phyloP scores from a whole-genome alignment of 2,113 vertebrate species.

The Gadus chalcogrammus region DNA sequence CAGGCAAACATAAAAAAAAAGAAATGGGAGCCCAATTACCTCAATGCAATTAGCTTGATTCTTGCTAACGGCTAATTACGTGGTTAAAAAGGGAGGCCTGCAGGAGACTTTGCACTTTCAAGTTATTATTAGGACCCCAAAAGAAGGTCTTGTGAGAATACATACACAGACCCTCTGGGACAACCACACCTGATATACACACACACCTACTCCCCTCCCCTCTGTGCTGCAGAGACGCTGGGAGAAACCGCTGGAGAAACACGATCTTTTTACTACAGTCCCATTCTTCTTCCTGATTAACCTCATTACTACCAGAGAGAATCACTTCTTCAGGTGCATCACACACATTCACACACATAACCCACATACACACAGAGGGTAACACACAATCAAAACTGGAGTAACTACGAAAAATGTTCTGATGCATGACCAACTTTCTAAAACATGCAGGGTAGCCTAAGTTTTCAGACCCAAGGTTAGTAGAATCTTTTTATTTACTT shows the following conservation, averaged over 20 bases:
- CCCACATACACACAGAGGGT: too few relatives aligned
- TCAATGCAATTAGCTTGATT: constrained; percentile 75
- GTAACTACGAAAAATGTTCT: too few relatives aligned
- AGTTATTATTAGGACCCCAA: constrained; percentile 81
- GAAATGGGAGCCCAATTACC: constrained; percentile 74
- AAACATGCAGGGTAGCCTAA: too few relatives aligned
- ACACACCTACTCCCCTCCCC: constrained; percentile 67
- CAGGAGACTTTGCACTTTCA: constrained; percentile 75
- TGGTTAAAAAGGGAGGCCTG: constrained; percentile 54
- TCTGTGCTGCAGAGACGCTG: constrained; percentile 53
- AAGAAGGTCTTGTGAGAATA: constrained; percentile 66
- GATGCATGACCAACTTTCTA: too few relatives aligned
- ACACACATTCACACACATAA: constrained; percentile 16
- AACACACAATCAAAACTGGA: too few relatives aligned
- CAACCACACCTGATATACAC: constrained; percentile 71
- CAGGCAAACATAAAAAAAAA: constrained; percentile 57
- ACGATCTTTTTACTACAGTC: constrained; percentile 54
- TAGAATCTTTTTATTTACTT: too few relatives aligned
- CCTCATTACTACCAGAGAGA: constrained; percentile 47
- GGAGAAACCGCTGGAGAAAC: constrained; percentile 47
- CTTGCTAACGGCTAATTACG: constrained; percentile 78
- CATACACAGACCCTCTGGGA: constrained; percentile 59
- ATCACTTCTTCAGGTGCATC: constrained; percentile 33
- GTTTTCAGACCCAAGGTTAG: too few relatives aligned
- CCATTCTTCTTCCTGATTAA: constrained; percentile 59